These are phyloP conservation scores for Cygnus olor DNA, from an alignment of 2,797 vertebrate genomes.

Conservation along the genomic window DNA sequence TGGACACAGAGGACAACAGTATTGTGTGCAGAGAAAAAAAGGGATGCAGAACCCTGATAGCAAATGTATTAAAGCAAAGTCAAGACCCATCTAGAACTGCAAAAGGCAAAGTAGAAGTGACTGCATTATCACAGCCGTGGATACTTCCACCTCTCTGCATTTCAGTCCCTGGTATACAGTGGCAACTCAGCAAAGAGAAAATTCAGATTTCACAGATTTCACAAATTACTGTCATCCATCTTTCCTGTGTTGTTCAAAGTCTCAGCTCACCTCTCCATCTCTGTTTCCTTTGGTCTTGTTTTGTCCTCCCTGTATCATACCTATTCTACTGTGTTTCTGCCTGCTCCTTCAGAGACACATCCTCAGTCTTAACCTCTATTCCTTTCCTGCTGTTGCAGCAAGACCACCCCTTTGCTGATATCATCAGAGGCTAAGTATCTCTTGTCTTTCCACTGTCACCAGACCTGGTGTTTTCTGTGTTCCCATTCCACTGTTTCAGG, in stretches of 20 bases:
- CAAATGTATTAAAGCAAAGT: background rate
- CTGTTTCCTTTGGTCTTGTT: background rate
- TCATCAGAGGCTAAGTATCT: background rate
- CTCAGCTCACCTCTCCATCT: background rate
- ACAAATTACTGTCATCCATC: background rate
- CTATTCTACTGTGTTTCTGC: background rate
- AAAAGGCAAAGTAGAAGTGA: background rate
- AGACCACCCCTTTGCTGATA: background rate
- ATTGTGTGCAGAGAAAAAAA: background rate
- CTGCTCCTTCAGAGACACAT: background rate
- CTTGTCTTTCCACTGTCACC: background rate
- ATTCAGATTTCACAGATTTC: background rate
- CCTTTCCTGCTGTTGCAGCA: background rate
- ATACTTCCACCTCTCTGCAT: background rate
- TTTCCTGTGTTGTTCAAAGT: background rate
- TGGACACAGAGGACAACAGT: background rate
- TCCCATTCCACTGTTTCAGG: fast-evolving
- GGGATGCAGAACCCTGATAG: background rate
- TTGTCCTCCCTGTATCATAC: background rate
- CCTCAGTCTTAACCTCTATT: background rate
- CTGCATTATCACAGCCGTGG: fast-evolving
- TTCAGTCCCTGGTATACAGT: background rate
- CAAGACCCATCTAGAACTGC: background rate
- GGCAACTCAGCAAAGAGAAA: background rate
- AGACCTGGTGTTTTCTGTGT: background rate